phyloP scores from a whole-genome alignment of 2,888 invertebrate genomes.

The Microchrysa polita region DNA sequence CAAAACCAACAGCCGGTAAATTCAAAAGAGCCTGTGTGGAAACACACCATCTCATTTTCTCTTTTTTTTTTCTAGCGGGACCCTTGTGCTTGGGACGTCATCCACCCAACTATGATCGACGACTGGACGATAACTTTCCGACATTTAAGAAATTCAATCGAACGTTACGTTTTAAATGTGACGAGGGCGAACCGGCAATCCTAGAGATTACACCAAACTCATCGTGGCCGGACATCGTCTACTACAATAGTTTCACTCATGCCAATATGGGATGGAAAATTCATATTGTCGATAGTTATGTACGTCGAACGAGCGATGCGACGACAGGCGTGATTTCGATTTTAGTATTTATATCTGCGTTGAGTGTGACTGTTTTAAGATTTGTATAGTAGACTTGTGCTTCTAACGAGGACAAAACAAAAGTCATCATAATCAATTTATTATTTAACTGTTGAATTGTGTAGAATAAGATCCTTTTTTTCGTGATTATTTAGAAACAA shows the following conservation, averaged over 20 bases:
- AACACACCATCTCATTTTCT: not conserved
- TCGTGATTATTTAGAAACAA: too few species aligned
- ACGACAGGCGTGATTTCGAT: slow-evolving; percentile 23
- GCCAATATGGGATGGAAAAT: slow-evolving; percentile 96
- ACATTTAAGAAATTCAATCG: slow-evolving; percentile 88
- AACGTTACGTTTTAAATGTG: slow-evolving; percentile 76
- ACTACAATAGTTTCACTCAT: slow-evolving; percentile 93
- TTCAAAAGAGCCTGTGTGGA: too few species aligned
- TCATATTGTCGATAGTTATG: slow-evolving; percentile 80
- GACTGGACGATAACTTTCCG: slow-evolving; percentile 80
- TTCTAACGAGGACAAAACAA: not conserved
- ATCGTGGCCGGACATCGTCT: slow-evolving; percentile 91
- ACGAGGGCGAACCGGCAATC: slow-evolving; percentile 75
- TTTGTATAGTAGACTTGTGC: slow-evolving; percentile 17
- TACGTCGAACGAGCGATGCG: slow-evolving; percentile 51
- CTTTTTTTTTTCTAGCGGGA: slow-evolving; percentile 68
- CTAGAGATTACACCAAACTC: slow-evolving; percentile 86
- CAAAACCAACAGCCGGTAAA: slow-evolving; percentile 78
- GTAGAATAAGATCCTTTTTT: not conserved
- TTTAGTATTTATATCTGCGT: slow-evolving; percentile 3
- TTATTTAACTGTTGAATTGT: not conserved
- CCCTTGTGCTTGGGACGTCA: slow-evolving; percentile 80
- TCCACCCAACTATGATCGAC: slow-evolving; percentile 72
- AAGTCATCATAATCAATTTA: not conserved
- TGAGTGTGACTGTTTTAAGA: slow-evolving; percentile 18